phyloP scores from a whole-genome alignment of 2,888 invertebrate genomes.

The Eurois occulta region DNA sequence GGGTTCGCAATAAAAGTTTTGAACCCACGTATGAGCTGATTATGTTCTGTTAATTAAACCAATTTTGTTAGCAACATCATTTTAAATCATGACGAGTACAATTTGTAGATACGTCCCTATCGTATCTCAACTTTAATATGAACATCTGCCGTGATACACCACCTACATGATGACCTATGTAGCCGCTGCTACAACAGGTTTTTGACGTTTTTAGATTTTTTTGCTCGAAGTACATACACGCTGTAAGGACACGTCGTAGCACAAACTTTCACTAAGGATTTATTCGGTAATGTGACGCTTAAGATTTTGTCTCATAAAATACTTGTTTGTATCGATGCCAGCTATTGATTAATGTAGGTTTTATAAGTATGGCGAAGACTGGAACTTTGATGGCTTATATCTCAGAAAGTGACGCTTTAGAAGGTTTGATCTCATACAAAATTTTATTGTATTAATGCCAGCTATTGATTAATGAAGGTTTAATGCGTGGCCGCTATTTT shows the following conservation, averaged over 20 bases:
- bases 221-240: not conserved
- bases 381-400: no score
- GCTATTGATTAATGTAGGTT: not conserved
- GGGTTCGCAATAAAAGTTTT: not conserved
- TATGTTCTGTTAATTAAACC: not conserved
- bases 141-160: constrained; percentile 5
- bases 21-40: not conserved
- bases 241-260: not conserved
- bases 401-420: no score
- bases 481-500: no score
- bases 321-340: not conserved
- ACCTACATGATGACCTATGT: constrained; percentile 10
- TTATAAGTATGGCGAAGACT: no score
- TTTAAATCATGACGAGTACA: not conserved
- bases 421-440: no score
- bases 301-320: not conserved
- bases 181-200: not conserved
- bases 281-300: no score
- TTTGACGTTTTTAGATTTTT: not conserved
- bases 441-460: no score
- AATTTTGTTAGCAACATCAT: constrained; percentile 3
- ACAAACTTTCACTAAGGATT: not conserved
- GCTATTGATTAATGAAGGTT: no score
- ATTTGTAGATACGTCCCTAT: not conserved
- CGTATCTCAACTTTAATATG: constrained; percentile 9